Base-by-base conservation (phyloP, 2,888 invertebrate genomes). In the Plutella xylostella region DNA sequence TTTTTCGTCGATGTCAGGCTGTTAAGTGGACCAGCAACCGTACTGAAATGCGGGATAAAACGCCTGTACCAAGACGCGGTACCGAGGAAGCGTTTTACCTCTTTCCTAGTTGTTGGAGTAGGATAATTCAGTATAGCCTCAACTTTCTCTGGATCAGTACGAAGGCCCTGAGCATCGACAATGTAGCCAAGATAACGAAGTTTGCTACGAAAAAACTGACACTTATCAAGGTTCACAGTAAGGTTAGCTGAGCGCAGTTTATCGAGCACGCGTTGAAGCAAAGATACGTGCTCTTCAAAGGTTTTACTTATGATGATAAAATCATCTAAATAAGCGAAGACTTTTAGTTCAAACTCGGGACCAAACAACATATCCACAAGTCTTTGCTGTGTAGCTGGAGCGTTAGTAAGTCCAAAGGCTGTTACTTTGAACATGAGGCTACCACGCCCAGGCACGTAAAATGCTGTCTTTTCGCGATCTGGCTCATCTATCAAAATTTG, bases 91-190 rank as follows among this genome's bases (percentile, higher is more conserved):
- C 53, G 35, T 35, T 35, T 35, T 19, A 35, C 18, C 19, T 35
- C 35, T 19, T 35, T 35, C 11, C n/a, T 17, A 37, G 7, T 41
- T 5, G 45, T 46, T 11, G 60, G 56, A 1, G 52, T 53, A 12
- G 56, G 55, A 20, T 45, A 57, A 7, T 55, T 49, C 0, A 51
- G 4, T 12, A 57, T 57, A 0, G 55, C 53, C 12, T 51, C 31
- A 0, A 57, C 52, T 30, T 61, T 58, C 7, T 48, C 54, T 4
- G 58, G 57, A 22, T 61, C 56, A 1, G 56, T 51, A 5, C 50
- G 52, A 1, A 61, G 34, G 3, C 61, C 58, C 0, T 50, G 22
- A 2, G 28, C 15, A 45, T 62, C 58, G 0, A 75, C 58, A 4
- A 56, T 19, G 35, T 47, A 49, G 11, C 49, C 49, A 14, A 49